A percentile compares a stretch with the other conserved stretches of the same genome.
These are phyloP conservation scores for Calosoma granatense DNA, from an alignment of 1,140 invertebrate species.

Conservation along the genomic window DNA sequence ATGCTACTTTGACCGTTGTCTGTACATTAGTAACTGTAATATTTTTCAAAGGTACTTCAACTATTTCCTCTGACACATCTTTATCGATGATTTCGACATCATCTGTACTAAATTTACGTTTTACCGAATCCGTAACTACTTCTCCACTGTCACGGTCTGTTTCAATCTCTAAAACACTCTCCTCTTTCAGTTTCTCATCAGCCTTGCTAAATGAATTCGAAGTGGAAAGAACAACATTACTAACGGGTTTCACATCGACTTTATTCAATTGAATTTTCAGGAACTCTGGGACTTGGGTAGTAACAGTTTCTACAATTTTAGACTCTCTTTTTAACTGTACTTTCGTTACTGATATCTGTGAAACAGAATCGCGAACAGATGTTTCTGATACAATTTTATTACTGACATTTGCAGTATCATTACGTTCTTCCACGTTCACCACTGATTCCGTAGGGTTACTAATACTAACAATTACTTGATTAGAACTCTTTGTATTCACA, in stretches of 20 bases:
- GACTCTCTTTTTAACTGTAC: constrained; percentile 27
- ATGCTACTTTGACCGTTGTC: constrained; percentile 18
- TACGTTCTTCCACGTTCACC: neutral
- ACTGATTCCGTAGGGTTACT: neutral
- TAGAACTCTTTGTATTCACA: constrained; percentile 1
- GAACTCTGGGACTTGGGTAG: constrained; percentile 50
- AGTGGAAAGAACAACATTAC: constrained; percentile 49
- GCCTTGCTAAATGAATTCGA: constrained; percentile 22
- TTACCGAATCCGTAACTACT: constrained; percentile 23
- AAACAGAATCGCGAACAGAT: neutral
- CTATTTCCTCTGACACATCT: constrained; percentile 30
- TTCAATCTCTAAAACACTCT: constrained; percentile 14
- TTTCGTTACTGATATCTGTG: constrained; percentile 29
- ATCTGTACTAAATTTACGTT: constrained; percentile 39
- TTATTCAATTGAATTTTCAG: constrained; percentile 57
- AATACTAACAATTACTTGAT: neutral
- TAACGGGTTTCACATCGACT: constrained; percentile 46
- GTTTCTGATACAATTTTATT: no score
- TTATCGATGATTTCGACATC: constrained; percentile 39
- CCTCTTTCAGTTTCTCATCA: constrained; percentile 17
- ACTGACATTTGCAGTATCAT: neutral
- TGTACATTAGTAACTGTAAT: constrained; percentile 18
- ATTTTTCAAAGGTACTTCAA: constrained; percentile 18
- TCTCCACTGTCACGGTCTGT: constrained; percentile 12
- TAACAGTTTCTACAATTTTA: constrained; percentile 20